Percentiles rank a stretch among this genome's conserved stretches.
Evolutionary conservation across 2,113 vertebrate genomes (phyloP).

Genomic region (Pelecanoides urinatrix): DNA sequence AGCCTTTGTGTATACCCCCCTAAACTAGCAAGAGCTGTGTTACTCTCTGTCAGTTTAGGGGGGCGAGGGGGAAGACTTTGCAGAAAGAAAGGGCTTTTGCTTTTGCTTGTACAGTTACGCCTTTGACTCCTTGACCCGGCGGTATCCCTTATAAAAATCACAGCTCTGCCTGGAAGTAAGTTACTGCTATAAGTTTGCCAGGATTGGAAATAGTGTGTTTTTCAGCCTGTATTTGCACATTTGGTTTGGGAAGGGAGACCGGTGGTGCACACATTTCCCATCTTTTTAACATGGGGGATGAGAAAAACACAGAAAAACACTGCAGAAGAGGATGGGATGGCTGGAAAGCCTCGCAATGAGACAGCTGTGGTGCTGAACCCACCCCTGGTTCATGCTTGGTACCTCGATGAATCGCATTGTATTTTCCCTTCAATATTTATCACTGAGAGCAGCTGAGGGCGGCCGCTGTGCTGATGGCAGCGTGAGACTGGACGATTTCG

Average conservation of each 20-base stretch:
- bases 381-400: accelerated
- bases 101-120: accelerated
- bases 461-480: background rate
- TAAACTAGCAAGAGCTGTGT: background rate
- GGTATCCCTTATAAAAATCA: background rate
- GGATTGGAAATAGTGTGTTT: background rate
- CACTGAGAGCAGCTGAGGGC: background rate
- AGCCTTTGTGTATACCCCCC: background rate
- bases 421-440: background rate
- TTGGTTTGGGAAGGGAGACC: background rate
- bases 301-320: background rate
- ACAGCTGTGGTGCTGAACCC: background rate
- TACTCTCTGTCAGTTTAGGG: background rate
- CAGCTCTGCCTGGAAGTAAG: background rate
- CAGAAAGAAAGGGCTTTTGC: background rate
- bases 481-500: background rate
- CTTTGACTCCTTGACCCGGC: background rate
- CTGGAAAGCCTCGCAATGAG: background rate
- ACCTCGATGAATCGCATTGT: accelerated
- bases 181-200: background rate
- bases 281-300: background rate
- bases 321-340: background rate
- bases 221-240: background rate
- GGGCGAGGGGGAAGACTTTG: background rate
- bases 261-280: background rate